phyloP scores from a whole-genome alignment of 2,113 vertebrate genomes.

The Peromyscus californicus region DNA sequence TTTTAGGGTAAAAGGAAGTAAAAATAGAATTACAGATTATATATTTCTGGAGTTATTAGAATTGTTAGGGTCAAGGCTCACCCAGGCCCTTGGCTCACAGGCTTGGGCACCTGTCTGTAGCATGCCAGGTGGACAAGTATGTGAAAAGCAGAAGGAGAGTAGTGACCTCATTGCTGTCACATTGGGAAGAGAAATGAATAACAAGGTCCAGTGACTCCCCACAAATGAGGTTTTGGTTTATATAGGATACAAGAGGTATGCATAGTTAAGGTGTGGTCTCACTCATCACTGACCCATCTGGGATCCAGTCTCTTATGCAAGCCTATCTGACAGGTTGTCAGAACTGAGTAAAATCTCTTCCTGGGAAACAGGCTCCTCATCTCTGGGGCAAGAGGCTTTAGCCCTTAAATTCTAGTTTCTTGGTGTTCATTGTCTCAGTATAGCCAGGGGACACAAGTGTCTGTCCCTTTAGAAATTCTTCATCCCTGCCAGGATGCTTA shows the following conservation, averaged over 20 bases:
- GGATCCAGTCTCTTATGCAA: neutral
- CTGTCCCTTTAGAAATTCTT: neutral
- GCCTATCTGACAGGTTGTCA: neutral
- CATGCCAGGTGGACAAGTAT: neutral
- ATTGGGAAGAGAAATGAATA: neutral
- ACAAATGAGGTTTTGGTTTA: neutral
- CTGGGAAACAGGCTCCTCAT: neutral
- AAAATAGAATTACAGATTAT: neutral
- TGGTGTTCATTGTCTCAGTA: neutral
- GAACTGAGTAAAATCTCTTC: neutral
- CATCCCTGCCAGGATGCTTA: neutral
- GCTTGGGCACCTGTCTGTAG: neutral
- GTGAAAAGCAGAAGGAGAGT: neutral
- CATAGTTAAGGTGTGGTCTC: neutral
- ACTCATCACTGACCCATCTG: neutral
- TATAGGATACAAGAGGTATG: neutral
- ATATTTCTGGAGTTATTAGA: neutral
- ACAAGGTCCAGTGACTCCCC: neutral
- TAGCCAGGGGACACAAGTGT: neutral
- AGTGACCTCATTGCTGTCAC: neutral
- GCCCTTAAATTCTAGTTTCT: neutral
- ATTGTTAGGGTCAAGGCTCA: neutral
- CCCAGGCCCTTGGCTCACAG: neutral
- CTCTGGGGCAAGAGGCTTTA: neutral
- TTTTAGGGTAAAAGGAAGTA: neutral